Evolutionary conservation across 2,888 invertebrate genomes (phyloP), one percentile per base, ranked within the genome.

Genomic region (Oscheius sp.): DNA sequence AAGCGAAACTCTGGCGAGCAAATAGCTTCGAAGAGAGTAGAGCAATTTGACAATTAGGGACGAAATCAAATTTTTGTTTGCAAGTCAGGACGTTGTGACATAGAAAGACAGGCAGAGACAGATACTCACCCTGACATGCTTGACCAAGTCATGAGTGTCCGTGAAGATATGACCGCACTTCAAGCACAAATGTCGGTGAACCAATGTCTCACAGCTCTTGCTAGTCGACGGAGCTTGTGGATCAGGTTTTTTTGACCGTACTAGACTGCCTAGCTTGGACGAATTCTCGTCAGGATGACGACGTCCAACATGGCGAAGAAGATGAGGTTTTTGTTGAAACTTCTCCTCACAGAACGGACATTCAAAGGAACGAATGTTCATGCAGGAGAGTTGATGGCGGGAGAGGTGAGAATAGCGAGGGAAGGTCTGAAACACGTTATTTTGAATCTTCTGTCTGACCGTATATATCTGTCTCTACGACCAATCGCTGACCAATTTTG

Each of bases 381-480:
- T 70, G 70, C 82, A 82, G 2, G 79, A 78, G 51, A 80, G 72
- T 71, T 83, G 83, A 70, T 83, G 83, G 33, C 83, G 78, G 65
- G 77, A 78, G 2, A 83, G 78, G 59, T 83, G 83, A n/a, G 83
- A 83, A 13, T 80, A 48, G 33, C 80, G 77, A 9, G 79, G 76
- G 60, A 83, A 83, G 7, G 60, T 50, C 83, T 83, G 58, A 47
- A 80, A 78, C 2, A 53, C 10, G 11, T 13, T 35, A 5, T 62
- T 21, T 21, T 21, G 21, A 21, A 21, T 21, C 21, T 21, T 21
- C 21, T 21, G 21, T 21, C 21, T 21, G 21, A 21, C 21, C 21
- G 21, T 21, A 21, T 21, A 21, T 21, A 21, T 21, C 21, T 21
- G 21, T 21, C 21, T 21, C 21, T 21, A 21, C 21, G 21, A 21